These are phyloP conservation scores for Clarias gariepinus DNA, from an alignment of 2,113 vertebrate species.

Conservation along the genomic window DNA sequence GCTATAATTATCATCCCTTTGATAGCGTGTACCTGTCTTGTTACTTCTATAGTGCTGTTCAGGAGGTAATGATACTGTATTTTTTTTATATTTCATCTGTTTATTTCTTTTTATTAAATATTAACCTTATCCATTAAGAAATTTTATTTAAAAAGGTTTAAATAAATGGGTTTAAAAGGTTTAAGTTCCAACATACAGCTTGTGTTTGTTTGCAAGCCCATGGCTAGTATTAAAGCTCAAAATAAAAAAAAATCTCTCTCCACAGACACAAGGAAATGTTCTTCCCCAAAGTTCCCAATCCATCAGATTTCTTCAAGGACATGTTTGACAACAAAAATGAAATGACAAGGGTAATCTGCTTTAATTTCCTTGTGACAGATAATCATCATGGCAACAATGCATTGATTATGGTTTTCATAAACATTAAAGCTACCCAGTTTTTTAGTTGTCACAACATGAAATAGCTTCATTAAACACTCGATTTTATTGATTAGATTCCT, in stretches of 20 bases:
- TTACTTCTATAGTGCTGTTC: conserved; percentile 64
- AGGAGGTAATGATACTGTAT: conserved; percentile 56
- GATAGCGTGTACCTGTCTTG: conserved; percentile 56
- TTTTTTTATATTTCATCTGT: background rate
- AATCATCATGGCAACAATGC: background rate
- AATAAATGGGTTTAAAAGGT: background rate
- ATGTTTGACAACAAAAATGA: conserved; percentile 50
- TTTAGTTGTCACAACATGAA: background rate
- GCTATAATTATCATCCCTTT: conserved; percentile 56
- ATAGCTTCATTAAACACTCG: background rate
- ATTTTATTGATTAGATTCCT: background rate
- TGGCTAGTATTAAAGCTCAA: background rate
- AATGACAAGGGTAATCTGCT: background rate
- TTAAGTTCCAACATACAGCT: background rate
- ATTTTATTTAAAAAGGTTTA: background rate
- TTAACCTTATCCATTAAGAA: background rate
- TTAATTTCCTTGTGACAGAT: background rate
- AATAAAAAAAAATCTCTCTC: conserved; percentile 20
- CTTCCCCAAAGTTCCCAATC: conserved; percentile 62
- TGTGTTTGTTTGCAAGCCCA: background rate
- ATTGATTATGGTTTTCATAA: background rate
- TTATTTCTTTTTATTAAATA: background rate
- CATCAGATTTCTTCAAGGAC: conserved; percentile 63
- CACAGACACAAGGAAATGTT: conserved; percentile 61
- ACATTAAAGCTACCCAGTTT: background rate